Base-by-base conservation (phyloP, 2,113 vertebrate species). In the Chaetorhynchus papuensis region DNA sequence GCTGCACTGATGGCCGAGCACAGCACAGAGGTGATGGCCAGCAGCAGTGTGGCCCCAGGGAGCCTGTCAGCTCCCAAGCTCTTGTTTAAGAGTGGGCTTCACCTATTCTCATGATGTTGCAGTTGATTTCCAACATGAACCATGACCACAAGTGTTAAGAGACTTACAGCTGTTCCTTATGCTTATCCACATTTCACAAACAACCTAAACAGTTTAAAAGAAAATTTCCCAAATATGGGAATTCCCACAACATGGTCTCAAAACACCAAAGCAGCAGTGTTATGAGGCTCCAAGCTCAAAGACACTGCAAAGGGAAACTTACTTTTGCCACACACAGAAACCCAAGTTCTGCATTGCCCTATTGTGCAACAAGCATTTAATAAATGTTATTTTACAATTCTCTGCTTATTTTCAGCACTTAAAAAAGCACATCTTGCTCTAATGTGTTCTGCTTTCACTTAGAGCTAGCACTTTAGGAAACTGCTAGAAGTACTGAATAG, bases 91-190 rank as follows among this genome's bases (percentile, higher is more conserved):
- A 54, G 35, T 20, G 61, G n/a, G 6, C 41, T 47, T 53, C 8
- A 35, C 44, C 35, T 24, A 3, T 15, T 39, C 47, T 59, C 5
- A 18, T 3, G 15, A n/a, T 31, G 37, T 52, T 52, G 47, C 4
- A 1, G n/a, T 1, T 24, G 7, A 50, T 76, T 64, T 50, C 57
- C 12, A 20, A 45, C 19, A 30, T 6, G 21, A 24, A 84, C 28
- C 10, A 20, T 1, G 15, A 83, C 37, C 21, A 31, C 24, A 44
- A 60, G 14, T 37, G 30, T 37, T 20, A 47, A 44, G 22, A 24
- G 37, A 61, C 37, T 77, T 41, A 5, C 0, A n/a, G 30, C 1
- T 2, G 12, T 15, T 81, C 39, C 5, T 69, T 44, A 28, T 2
- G 9, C 44, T 4, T 30, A 84, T 23, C 18, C 8, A 31, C 1